A percentile compares a stretch with the other conserved stretches of the same genome.
Evolutionary conservation across 2,888 invertebrate species (phyloP).

Genomic region (Aricia artaxerxes): DNA sequence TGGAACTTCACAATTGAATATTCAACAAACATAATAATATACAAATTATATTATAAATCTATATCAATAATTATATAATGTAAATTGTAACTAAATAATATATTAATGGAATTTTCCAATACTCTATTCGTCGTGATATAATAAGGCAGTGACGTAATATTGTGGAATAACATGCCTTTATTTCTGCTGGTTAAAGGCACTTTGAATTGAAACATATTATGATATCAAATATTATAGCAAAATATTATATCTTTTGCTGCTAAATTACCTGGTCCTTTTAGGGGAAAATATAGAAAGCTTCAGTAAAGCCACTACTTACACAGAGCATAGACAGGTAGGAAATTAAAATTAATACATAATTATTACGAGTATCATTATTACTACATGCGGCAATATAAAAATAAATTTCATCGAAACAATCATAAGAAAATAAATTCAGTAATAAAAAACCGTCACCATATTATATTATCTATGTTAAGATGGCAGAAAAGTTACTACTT

Average conservation of each 20-base stretch:
- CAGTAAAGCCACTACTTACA: background rate
- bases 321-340: background rate
- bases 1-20: slow-evolving; percentile 22
- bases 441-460: background rate
- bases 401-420: background rate
- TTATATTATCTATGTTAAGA: background rate
- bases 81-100: slow-evolving; percentile 29
- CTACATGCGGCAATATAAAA: slow-evolving; percentile 6
- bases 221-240: slow-evolving; percentile 4
- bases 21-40: slow-evolving; percentile 25
- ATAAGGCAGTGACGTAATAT: slow-evolving; percentile 26
- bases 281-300: background rate
- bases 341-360: background rate
- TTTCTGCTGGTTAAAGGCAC: slow-evolving; percentile 18
- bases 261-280: slow-evolving; percentile 24
- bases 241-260: slow-evolving; percentile 17
- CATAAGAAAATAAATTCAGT: slow-evolving; percentile 12
- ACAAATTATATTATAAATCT: slow-evolving; percentile 21
- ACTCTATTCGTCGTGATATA: slow-evolving; percentile 28
- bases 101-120: slow-evolving; percentile 23
- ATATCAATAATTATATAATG: slow-evolving; percentile 14
- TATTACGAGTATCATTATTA: background rate
- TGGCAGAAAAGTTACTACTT: background rate
- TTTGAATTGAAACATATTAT: slow-evolving; percentile 5
- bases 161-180: slow-evolving; percentile 18